phyloP scores from a whole-genome alignment of 1,140 invertebrate species.

The Orchesella cincta region DNA sequence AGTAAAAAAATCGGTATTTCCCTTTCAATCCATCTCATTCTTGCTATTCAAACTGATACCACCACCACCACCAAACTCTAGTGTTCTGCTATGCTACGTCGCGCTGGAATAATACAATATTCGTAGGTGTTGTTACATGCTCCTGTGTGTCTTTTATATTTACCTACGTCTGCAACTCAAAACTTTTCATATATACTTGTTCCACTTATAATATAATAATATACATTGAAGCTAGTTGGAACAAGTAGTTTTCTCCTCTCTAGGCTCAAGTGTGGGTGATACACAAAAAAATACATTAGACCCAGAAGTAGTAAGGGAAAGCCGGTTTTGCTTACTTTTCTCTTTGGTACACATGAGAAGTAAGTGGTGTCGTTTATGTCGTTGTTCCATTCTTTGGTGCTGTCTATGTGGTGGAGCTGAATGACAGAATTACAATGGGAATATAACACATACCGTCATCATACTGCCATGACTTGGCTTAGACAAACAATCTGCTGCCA shows the following conservation, averaged over 20 bases:
- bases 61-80: background rate
- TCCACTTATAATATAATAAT: too few relatives aligned
- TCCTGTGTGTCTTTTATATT: too few relatives aligned
- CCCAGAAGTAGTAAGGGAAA: too few relatives aligned
- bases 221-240: too few relatives aligned
- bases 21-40: background rate
- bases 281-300: too few relatives aligned
- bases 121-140: background rate
- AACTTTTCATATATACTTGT: too few relatives aligned
- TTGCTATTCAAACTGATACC: background rate
- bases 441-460: slow-evolving; percentile 18
- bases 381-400: slow-evolving; percentile 8
- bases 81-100: background rate
- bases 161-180: too few relatives aligned
- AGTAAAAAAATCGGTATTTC: background rate
- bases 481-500: slow-evolving; percentile 17
- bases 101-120: background rate
- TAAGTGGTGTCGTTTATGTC: slow-evolving; percentile 20
- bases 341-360: background rate
- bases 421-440: slow-evolving; percentile 17
- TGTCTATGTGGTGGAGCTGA: slow-evolving; percentile 6
- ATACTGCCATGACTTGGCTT: slow-evolving; percentile 13
- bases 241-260: too few relatives aligned
- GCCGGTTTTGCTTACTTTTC: too few relatives aligned
- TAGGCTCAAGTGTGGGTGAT: too few relatives aligned